These are phyloP conservation scores for Stylophora pistillata DNA, from an alignment of 64 coral and sea anemone genomes.

Conservation along the genomic window DNA sequence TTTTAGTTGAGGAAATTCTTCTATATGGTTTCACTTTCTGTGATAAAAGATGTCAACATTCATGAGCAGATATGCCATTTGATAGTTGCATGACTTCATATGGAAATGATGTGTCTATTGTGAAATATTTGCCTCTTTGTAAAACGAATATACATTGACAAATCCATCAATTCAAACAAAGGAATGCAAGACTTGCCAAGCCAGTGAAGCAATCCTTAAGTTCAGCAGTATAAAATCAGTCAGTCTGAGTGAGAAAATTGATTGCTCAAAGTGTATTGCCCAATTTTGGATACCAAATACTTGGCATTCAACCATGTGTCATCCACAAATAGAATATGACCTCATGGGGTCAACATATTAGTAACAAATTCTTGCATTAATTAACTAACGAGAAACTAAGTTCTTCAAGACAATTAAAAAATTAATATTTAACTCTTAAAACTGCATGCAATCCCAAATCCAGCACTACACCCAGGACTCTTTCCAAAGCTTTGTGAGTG, in stretches of 20 bases:
- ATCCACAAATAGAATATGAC: not conserved
- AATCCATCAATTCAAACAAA: not conserved
- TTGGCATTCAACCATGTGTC: slow-evolving; percentile 5
- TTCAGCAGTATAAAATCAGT: not conserved
- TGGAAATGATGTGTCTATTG: slow-evolving; percentile 31
- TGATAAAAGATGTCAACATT: not conserved
- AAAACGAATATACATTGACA: not conserved
- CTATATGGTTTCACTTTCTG: not conserved
- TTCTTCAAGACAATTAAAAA: not conserved
- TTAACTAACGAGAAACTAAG: not conserved
- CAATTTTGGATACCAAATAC: slow-evolving; percentile 46
- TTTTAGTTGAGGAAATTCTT: not conserved
- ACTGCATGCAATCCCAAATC: too few species aligned
- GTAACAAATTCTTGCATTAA: not conserved
- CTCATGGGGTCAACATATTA: not conserved
- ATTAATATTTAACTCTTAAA: not conserved
- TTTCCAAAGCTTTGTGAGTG: too few species aligned
- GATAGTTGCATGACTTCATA: not conserved
- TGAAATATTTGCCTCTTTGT: not conserved
- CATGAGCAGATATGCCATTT: not conserved
- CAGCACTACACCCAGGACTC: too few species aligned
- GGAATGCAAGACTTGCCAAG: not conserved
- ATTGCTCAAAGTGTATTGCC: not conserved
- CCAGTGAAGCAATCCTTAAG: not conserved
- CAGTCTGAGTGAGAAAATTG: not conserved